These are phyloP conservation scores for Andrena dorsata DNA, from an alignment of 2,888 invertebrate species.

Conservation along the genomic window DNA sequence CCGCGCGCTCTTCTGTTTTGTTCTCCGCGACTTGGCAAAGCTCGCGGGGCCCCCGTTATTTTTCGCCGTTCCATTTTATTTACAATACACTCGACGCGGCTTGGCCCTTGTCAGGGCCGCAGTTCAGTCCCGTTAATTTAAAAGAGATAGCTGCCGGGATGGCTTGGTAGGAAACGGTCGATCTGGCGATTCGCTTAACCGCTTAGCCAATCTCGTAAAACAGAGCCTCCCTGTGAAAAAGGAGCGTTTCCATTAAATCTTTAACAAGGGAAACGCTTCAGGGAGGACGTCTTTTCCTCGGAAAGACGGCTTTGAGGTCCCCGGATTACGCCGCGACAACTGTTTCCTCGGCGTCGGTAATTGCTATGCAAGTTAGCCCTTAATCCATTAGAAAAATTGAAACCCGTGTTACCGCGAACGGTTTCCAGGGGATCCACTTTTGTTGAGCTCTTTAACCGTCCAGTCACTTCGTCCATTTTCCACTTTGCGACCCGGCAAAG, in stretches of 20 bases:
- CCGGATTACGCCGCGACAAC: slow-evolving; percentile 14
- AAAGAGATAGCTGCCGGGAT: neutral
- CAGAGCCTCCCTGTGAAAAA: neutral
- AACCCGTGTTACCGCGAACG: slow-evolving; percentile 26
- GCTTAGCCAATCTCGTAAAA: slow-evolving; percentile 10
- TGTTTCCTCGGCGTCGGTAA: slow-evolving; percentile 23
- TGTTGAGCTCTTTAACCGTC: slow-evolving; percentile 58
- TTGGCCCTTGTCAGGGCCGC: slow-evolving; percentile 1
- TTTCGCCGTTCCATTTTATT: slow-evolving; percentile 29
- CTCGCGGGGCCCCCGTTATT: neutral
- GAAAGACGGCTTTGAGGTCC: neutral
- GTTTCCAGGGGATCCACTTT: slow-evolving; percentile 50
- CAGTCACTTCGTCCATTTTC: slow-evolving; percentile 69
- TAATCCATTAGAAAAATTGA: slow-evolving; percentile 60
- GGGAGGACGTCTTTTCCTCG: neutral
- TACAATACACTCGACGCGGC: slow-evolving; percentile 37
- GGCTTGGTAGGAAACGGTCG: neutral
- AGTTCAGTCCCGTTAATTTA: slow-evolving; percentile 23
- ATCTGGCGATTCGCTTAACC: slow-evolving; percentile 4
- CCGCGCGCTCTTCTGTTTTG: neutral
- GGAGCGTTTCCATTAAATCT: neutral
- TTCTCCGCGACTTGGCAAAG: slow-evolving; percentile 19
- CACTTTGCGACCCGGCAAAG: slow-evolving; percentile 63
- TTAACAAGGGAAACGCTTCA: neutral
- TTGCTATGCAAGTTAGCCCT: slow-evolving; percentile 37